A percentile compares a stretch with the other conserved stretches of the same genome.
phyloP scores from a whole-genome alignment of 2,888 invertebrate species.

The Drosophila stalkeri region DNA sequence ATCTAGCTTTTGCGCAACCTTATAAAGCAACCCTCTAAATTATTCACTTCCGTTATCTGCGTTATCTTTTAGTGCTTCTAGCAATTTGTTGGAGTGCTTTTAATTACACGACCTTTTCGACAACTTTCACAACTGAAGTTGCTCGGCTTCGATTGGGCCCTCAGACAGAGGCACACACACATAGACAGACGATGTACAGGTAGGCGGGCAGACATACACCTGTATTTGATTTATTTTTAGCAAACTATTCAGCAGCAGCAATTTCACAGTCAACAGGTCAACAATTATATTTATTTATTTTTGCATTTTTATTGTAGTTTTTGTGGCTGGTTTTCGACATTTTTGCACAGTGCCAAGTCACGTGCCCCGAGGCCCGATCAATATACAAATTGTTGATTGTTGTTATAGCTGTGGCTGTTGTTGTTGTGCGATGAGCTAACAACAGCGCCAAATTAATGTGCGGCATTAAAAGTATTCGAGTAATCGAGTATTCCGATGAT shows the following conservation, averaged over 20 bases:
- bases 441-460: conserved; percentile 52
- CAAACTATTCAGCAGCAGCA: conserved; percentile 34
- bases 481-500: conserved; percentile 49
- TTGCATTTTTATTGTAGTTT: conserved; percentile 12
- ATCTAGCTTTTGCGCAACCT: neutral
- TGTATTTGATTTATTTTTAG: conserved; percentile 65
- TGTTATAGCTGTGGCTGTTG: conserved; percentile 21
- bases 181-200: neutral
- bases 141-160: conserved; percentile 6
- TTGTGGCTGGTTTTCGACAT: conserved; percentile 22
- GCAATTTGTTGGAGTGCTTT: conserved; percentile 18
- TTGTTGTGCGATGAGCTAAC: conserved; percentile 58
- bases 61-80: conserved; percentile 7
- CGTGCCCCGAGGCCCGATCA: conserved; percentile 59
- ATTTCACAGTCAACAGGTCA: conserved; percentile 62
- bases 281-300: conserved; percentile 7
- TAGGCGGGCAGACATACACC: conserved; percentile 30
- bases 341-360: conserved; percentile 64
- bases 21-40: neutral
- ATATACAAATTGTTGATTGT: conserved; percentile 23
- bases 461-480: conserved; percentile 46
- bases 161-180: neutral
- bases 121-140: conserved; percentile 46
- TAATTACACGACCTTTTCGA: conserved; percentile 44
- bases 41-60: conserved; percentile 4